Evolutionary conservation across 2,797 vertebrate species (phyloP), one percentile per base, ranked within the genome.

Genomic region (Oophaga sylvatica): DNA sequence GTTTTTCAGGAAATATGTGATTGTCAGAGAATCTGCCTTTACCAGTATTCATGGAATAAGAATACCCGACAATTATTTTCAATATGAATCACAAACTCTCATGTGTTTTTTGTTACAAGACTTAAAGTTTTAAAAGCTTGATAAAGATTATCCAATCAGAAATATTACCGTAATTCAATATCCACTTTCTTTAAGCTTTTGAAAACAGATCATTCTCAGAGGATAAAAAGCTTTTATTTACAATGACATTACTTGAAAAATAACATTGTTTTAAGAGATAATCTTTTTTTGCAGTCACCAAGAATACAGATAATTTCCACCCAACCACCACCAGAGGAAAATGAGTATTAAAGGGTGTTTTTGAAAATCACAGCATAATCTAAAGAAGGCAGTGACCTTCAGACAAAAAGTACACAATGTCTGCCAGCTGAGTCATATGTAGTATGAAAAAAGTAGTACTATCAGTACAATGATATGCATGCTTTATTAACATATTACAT

Each of bases 191-290:
- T 73, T 73, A 84, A 84, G 87, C 82, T 70, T 84, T 76, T 48
- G 81, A 53, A 84, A 80, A 79, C 75, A 67, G 53, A 53, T 57
- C 77, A 65, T 88, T 84, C 75, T 41, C 5, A 20, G 13, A 73
- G 75, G 87, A 84, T 88, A 84, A 88, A 84, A 77, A 83, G 87
- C 67, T 88, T 84, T 88, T 80, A 88, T 80, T 84, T 79, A 88
- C 87, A 73, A 84, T 70, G 77, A 71, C 81, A 88, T 84, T 84
- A 84, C 76, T 80, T 87, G 41, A 84, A 80, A 80, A 88, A 88
- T 84, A 88, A 88, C 76, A 88, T 88, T 88, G n/a, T 80, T 60
- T 84, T 88, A 84, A 79, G 53, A 63, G 87, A 88, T 84, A 73
- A 80, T 88, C 75, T 76, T 84, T 45, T 82, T 56, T 67, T 53